Percentiles rank a stretch among this genome's conserved stretches.
Evolutionary conservation across 2,113 vertebrate species (phyloP).

Genomic region (Aplodontia rufa): DNA sequence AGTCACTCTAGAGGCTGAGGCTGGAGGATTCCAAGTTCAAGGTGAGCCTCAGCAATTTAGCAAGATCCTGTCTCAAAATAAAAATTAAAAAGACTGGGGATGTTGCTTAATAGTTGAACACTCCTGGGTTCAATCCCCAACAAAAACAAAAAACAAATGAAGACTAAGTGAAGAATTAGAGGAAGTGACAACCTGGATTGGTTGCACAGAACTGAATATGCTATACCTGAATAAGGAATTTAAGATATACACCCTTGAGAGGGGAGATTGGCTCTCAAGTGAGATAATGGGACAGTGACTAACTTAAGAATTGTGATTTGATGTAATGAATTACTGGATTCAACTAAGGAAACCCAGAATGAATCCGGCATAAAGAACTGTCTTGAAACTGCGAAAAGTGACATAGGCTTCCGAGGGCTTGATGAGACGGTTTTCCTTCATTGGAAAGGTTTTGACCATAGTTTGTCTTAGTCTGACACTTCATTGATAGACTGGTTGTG

Average conservation of each 20-base stretch:
- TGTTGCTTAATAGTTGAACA: no score
- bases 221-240: not conserved
- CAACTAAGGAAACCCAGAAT: not conserved
- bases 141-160: no score
- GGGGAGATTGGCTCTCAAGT: not conserved
- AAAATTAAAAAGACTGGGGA: no score
- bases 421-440: not conserved
- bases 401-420: not conserved
- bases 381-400: not conserved
- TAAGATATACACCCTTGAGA: not conserved
- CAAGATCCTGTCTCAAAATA: no score
- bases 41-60: no score
- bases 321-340: not conserved
- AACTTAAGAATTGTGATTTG: not conserved
- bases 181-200: not conserved
- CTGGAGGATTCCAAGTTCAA: no score
- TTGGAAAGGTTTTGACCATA: not conserved
- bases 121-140: no score
- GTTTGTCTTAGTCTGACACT: not conserved
- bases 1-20: no score
- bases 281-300: not conserved
- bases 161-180: not conserved
- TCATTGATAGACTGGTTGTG: not conserved
- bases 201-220: not conserved
- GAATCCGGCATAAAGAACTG: not conserved